Base-by-base conservation (phyloP, 2,888 invertebrate species). In the Tenthredo mesomela region DNA sequence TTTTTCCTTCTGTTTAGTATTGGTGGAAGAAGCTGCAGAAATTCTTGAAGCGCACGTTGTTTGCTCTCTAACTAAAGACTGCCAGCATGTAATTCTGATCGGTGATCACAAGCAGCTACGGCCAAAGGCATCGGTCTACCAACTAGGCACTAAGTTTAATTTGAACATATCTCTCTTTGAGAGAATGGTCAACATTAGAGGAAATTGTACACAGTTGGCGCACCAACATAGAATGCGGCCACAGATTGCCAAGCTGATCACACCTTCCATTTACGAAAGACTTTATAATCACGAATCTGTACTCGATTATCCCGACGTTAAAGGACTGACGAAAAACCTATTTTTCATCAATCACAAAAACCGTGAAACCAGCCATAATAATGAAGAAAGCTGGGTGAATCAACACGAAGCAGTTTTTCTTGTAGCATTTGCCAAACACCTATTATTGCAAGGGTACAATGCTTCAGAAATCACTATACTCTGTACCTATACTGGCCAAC, bases 1-100 rank as follows among this genome's bases (percentile, higher is more conserved):
- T 77, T 73, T 85, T 78, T 78, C 40, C 25, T 84, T 71, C 86
- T 33, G 89, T 91, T 18, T 86, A 93, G 93, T 93, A n/a, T 90
- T 94, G 67, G 94, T 95, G 5, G 95, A 95, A 90, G 95, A 95
- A 91, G 95, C 95, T n/a, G 95, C 95, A 1, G 95, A 95, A 91
- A 95, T 95, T 1, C 89, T 95, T 67, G 95, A 95, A 89, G 92
- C 94, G 12, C 95, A 95, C 88, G 93, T 95, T 61, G 91, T 95
- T 1, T 93, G 94, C 1, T 93, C 95, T 2, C 91, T 95, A 43
- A 94, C 94, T 12, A 87, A 92, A 18, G 88, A 91, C 58, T 94
- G 94, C 88, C 90, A 95, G 88, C 95, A 95, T 88, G 90, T 95
- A 6, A 95, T 95, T 87, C 91, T 95, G 65, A 95, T 95, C 87